These are phyloP conservation scores for Porphyrio hochstetteri DNA, from an alignment of 2,113 vertebrate species.

Conservation along the genomic window DNA sequence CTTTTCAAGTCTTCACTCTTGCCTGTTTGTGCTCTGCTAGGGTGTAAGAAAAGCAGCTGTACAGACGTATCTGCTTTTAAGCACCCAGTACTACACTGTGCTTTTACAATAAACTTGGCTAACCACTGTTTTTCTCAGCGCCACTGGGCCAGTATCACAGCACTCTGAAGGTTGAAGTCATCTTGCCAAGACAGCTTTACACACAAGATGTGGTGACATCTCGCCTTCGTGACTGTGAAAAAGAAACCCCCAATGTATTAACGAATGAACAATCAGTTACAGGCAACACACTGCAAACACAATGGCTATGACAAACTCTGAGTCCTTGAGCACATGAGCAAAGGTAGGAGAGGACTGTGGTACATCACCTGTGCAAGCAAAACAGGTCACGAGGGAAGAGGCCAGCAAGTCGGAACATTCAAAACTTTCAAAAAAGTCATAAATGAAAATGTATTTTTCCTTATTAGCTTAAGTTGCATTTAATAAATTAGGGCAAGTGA, in stretches of 20 bases:
- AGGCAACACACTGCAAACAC: not conserved
- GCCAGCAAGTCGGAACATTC: not conserved
- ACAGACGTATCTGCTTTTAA: not conserved
- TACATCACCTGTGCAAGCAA: not conserved
- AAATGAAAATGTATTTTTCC: not conserved
- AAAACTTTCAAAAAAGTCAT: not conserved
- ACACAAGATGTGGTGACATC: not conserved
- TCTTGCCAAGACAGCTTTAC: not conserved
- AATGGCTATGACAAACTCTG: not conserved
- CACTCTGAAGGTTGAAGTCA: not conserved
- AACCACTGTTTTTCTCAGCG: not conserved
- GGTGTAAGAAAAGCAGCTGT: not conserved
- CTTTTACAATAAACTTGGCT: not conserved
- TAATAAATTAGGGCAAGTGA: not conserved
- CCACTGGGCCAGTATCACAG: not conserved
- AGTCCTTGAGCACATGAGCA: accelerated
- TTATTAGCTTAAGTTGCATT: not conserved
- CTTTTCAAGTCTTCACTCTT: not conserved
- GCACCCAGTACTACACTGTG: not conserved
- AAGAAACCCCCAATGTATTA: not conserved
- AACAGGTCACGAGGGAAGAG: not conserved
- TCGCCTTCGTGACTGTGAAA: not conserved
- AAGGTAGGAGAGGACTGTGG: not conserved
- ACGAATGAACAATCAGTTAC: not conserved
- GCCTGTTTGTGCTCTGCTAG: not conserved